phyloP scores from a whole-genome alignment of 2,888 invertebrate species.

The Camptogramma bilineatum region DNA sequence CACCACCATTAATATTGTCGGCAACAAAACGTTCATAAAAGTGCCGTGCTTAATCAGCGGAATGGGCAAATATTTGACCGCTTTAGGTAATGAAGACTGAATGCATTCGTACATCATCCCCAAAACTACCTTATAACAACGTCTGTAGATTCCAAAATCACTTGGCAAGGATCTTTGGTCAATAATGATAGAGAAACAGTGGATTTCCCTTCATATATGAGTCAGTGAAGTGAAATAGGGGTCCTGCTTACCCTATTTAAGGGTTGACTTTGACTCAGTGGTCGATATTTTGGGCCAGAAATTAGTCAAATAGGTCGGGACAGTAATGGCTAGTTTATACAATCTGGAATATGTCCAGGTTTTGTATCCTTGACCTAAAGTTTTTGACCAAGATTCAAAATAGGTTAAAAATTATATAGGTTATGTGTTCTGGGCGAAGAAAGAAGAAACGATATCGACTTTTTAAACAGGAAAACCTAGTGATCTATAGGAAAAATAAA shows the following conservation, averaged over 20 bases:
- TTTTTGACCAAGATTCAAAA: no score
- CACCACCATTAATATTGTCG: constrained; percentile 9
- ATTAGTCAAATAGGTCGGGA: constrained; percentile 55
- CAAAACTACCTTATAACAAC: constrained; percentile 24
- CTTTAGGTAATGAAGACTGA: constrained; percentile 52
- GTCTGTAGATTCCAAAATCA: constrained; percentile 46
- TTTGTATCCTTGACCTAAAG: no score
- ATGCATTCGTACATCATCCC: constrained; percentile 44
- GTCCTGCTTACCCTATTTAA: constrained; percentile 62
- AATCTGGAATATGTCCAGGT: constrained; percentile 37
- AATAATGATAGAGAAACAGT: constrained; percentile 25
- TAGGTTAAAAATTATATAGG: no score
- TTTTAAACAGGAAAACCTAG: no score
- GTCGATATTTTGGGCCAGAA: constrained; percentile 68
- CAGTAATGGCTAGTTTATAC: constrained; percentile 32
- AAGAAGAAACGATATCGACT: no score
- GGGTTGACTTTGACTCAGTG: constrained; percentile 65
- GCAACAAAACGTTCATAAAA: constrained; percentile 43
- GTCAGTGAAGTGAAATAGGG: constrained; percentile 64
- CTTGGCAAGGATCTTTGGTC: constrained; percentile 10
- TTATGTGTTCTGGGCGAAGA: no score
- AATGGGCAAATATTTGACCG: constrained; percentile 73
- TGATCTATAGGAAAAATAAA: no score
- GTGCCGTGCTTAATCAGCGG: constrained; percentile 61
- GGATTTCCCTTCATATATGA: constrained; percentile 54